A percentile compares a stretch with the other conserved stretches of the same genome.
phyloP scores from a whole-genome alignment of 2,797 vertebrate species.

The Erithacus rubecula region DNA sequence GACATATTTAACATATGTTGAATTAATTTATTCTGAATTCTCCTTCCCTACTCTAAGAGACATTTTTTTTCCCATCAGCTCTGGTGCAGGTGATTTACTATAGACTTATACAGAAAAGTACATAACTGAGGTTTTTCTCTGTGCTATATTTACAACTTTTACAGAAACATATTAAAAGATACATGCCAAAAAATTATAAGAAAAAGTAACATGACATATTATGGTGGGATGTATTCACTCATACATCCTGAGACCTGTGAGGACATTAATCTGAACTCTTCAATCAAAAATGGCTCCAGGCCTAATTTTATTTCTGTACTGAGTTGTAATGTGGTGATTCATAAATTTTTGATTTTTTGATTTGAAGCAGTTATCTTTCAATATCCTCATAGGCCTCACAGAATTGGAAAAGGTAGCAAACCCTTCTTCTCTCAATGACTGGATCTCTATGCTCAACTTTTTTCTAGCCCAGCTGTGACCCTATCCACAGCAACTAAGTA shows the following conservation, averaged over 20 bases:
- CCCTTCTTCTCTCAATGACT: not conserved
- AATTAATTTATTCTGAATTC: not conserved
- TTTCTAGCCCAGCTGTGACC: not conserved
- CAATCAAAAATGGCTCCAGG: not conserved
- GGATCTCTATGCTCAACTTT: not conserved
- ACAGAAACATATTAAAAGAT: not conserved
- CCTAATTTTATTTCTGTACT: not conserved
- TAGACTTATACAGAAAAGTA: not conserved
- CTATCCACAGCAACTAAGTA: not conserved
- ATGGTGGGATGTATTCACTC: not conserved
- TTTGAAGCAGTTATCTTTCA: not conserved
- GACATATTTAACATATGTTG: not conserved
- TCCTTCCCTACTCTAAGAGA: not conserved
- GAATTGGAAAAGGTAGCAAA: not conserved
- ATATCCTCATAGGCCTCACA: not conserved
- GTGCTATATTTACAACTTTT: not conserved
- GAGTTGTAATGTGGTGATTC: not conserved
- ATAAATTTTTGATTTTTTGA: not conserved
- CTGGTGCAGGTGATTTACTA: not conserved
- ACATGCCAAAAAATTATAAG: not conserved
- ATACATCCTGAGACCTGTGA: not conserved
- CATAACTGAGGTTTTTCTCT: not conserved
- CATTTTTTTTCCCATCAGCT: not conserved
- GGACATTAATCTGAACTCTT: not conserved
- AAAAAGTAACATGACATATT: not conserved